These are phyloP conservation scores for Amazona guildingii DNA, from an alignment of 2,113 vertebrate genomes.

Conservation along the genomic window DNA sequence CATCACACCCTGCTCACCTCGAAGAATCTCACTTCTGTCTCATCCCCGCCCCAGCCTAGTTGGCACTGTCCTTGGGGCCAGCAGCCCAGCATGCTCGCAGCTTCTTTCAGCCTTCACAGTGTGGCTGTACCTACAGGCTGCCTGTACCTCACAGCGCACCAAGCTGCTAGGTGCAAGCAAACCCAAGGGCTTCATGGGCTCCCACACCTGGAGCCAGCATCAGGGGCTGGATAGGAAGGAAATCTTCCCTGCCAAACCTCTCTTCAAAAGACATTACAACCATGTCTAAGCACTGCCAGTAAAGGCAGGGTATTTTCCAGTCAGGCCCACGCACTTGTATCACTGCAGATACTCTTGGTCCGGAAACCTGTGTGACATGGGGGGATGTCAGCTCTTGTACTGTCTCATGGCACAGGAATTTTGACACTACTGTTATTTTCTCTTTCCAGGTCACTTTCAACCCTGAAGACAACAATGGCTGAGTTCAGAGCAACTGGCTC, in stretches of 20 bases:
- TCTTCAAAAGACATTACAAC: neutral
- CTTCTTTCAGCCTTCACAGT: neutral
- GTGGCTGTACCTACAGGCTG: neutral
- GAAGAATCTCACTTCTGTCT: neutral
- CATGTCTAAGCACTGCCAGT: neutral
- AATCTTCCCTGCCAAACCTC: neutral
- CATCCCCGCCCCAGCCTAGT: neutral
- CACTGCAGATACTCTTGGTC: neutral
- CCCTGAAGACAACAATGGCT: neutral
- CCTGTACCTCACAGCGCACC: accelerated
- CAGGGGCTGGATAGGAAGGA: neutral
- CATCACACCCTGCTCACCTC: neutral
- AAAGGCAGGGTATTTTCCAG: constrained; percentile 31
- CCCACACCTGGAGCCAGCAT: neutral
- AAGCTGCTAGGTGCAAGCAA: accelerated
- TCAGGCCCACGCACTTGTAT: neutral
- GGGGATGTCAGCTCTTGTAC: accelerated
- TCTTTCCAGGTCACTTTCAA: neutral
- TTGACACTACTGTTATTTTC: neutral
- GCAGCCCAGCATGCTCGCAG: accelerated
- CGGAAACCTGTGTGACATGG: neutral
- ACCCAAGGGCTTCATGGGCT: neutral
- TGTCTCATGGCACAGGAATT: neutral
- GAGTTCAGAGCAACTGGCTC: neutral
- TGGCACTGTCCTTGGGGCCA: accelerated